These are phyloP conservation scores for Pteronura brasiliensis DNA, from an alignment of 2,113 vertebrate species.

Conservation along the genomic window DNA sequence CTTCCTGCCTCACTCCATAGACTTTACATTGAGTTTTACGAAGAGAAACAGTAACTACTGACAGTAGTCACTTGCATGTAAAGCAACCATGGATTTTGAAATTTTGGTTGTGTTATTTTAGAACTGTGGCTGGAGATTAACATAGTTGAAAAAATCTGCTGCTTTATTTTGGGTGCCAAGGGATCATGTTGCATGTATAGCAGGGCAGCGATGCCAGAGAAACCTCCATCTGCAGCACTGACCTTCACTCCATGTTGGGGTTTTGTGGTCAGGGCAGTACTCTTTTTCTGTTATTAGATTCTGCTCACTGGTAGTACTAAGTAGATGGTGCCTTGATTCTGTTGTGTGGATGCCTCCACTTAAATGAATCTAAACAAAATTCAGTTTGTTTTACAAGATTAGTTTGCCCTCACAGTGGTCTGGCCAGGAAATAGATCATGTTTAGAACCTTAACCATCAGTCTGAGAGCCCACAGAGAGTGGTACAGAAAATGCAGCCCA, in stretches of 20 bases:
- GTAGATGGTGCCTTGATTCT: neutral
- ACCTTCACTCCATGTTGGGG: neutral
- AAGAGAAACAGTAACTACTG: neutral
- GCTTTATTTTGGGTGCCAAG: neutral
- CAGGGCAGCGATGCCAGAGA: neutral
- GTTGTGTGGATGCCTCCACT: neutral
- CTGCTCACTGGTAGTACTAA: neutral
- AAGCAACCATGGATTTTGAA: constrained; percentile 22
- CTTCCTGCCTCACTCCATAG: neutral
- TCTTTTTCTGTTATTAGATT: neutral
- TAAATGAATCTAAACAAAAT: neutral
- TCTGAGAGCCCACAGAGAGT: neutral
- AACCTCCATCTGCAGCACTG: neutral
- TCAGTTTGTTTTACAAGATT: constrained; percentile 19
- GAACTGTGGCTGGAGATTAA: neutral
- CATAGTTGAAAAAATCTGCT: neutral
- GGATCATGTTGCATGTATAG: neutral
- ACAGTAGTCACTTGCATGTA: neutral
- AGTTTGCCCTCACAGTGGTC: neutral
- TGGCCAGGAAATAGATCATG: neutral
- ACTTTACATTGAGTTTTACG: neutral
- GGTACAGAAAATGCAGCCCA: neutral
- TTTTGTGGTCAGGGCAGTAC: neutral
- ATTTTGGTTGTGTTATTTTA: constrained; percentile 11
- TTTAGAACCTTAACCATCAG: neutral